Conservation (phyloP, 2,888 invertebrate genomes). For the Ptilodon capucinus region DNA sequence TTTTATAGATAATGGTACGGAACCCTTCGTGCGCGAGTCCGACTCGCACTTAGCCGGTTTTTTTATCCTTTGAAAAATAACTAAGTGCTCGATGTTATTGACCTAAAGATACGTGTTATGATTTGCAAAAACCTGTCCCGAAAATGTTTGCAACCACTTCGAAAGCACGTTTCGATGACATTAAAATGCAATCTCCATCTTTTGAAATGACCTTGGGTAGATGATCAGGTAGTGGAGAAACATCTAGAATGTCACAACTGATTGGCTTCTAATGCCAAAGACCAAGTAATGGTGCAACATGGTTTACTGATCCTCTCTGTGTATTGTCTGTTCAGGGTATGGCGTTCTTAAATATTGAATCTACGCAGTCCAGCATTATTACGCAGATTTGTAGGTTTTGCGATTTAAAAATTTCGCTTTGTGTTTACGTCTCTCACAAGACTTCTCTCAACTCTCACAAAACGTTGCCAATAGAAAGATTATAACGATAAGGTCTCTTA, state of each 20-base stretch:
- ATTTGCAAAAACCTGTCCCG: not conserved
- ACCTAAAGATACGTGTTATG: not conserved
- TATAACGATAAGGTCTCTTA: too few relatives aligned
- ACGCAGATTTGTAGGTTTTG: too few relatives aligned
- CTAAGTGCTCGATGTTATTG: not conserved
- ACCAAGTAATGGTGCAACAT: not conserved
- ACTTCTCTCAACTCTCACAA: too few relatives aligned
- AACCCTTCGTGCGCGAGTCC: too few relatives aligned
- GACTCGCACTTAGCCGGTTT: too few relatives aligned
- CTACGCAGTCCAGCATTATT: too few relatives aligned
- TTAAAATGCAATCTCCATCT: not conserved
- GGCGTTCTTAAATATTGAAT: not conserved
- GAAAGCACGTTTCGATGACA: not conserved
- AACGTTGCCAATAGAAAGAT: too few relatives aligned
- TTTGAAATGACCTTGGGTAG: not conserved
- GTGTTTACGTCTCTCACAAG: too few relatives aligned
- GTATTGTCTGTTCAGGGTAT: not conserved
- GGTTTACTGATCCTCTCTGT: not conserved
- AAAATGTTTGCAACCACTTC: not conserved
- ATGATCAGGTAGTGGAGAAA: not conserved
- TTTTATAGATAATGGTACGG: too few relatives aligned
- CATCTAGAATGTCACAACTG: not conserved
- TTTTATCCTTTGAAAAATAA: too few relatives aligned
- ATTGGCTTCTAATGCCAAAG: not conserved
- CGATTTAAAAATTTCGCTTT: too few relatives aligned